Evolutionary conservation across 2,113 vertebrate genomes (phyloP).

Genomic region (Opisthocomus hoazin): DNA sequence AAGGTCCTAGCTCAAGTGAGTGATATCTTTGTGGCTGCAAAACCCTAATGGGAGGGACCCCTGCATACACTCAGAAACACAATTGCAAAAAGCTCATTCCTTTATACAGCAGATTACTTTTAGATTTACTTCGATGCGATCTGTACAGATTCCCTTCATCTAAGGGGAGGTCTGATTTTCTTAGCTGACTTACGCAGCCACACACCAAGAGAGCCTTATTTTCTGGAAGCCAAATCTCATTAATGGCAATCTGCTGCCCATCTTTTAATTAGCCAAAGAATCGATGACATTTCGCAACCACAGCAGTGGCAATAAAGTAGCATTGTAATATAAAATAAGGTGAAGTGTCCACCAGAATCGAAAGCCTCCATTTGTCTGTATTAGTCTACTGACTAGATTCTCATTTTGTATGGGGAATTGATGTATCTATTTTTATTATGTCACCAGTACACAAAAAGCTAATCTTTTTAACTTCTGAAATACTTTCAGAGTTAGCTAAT

Average conservation of each 20-base stretch:
- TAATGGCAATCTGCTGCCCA: slow-evolving; percentile 63
- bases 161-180: slow-evolving; percentile 85
- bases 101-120: slow-evolving; percentile 82
- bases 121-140: slow-evolving; percentile 84
- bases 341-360: background rate
- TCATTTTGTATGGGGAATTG: background rate
- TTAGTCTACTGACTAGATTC: background rate
- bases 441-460: background rate
- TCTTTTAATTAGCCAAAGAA: slow-evolving; percentile 60
- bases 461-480: background rate
- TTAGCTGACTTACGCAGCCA: slow-evolving; percentile 82
- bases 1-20: slow-evolving; percentile 24
- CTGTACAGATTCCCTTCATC: slow-evolving; percentile 80
- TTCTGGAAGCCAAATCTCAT: slow-evolving; percentile 62
- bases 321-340: slow-evolving; percentile 17
- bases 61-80: slow-evolving; percentile 79
- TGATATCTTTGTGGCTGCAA: slow-evolving; percentile 24
- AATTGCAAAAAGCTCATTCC: slow-evolving; percentile 80
- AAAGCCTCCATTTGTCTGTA: background rate
- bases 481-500: background rate
- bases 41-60: slow-evolving; percentile 75
- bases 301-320: slow-evolving; percentile 2
- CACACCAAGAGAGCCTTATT: slow-evolving; percentile 69
- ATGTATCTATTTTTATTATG: background rate
- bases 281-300: slow-evolving; percentile 28